Evolutionary conservation across 2,888 invertebrate species (phyloP), one percentile per base, ranked within the genome.

Genomic region (Busseola fusca): DNA sequence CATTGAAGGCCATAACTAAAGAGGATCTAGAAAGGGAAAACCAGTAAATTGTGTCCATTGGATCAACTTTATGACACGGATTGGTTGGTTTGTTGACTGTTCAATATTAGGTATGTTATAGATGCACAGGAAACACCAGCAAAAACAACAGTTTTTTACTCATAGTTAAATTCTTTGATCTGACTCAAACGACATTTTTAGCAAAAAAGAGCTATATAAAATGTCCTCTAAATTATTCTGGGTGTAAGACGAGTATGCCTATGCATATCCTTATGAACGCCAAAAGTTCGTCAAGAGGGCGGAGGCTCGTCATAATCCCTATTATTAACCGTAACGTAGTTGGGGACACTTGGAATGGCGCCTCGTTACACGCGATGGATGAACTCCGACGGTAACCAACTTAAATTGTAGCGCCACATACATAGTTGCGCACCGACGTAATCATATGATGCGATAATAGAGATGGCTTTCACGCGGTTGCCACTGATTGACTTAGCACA

Each of bases 291-390:
- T 52, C 54, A 62, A 62, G 60, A 64, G 69, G 67, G 48, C 52
- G 25, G 34, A 58, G 63, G 63, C 68, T 66, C 60, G 70, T 81
- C 75, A 80, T 84, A 80, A 84, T 80, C 60, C 71, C 72, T 66
- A 82, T 74, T 82, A 80, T 84, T 78, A 84, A 74, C 78, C 64
- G 69, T 84, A 84, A 84, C 74, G 84, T 74, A 68, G 84, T 84
- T 82, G 60, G 69, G 52, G 66, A 72, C 76, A 78, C 82, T 84
- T 78, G 76, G 63, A 84, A 84, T 74, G 76, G 71, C 48, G 59
- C 59, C 65, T 78, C 74, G 75, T 84, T 84, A 84, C 64, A 59
- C 48, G 30, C 64, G 80, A 76, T 82, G 78, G 76, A 72, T 78
- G 84, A 80, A 77, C 81, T 77, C 70, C 30, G 59, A 5, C 68